phyloP scores from a whole-genome alignment of 2,888 invertebrate genomes.

The Magallana nippona region DNA sequence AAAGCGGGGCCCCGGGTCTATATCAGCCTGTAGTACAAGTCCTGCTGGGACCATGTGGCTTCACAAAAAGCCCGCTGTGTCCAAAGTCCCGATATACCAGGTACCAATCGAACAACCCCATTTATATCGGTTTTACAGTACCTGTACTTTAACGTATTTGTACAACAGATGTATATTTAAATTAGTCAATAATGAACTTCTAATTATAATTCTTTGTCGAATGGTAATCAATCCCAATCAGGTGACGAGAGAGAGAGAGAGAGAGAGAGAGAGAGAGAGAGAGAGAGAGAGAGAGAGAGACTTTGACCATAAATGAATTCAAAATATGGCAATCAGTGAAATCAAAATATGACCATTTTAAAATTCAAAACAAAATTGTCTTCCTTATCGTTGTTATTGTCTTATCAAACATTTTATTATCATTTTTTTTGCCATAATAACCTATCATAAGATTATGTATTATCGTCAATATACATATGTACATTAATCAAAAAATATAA shows the following conservation, averaged over 20 bases:
- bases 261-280: background rate
- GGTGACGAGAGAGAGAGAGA: background rate
- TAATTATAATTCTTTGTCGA: conserved; percentile 6
- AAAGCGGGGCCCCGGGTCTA: conserved; percentile 3
- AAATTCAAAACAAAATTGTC: too few species aligned
- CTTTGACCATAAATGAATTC: too few species aligned
- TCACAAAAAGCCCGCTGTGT: conserved; percentile 21
- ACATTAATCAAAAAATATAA: too few species aligned
- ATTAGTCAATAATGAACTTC: background rate
- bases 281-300: background rate
- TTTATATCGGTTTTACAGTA: background rate
- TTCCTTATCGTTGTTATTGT: too few species aligned
- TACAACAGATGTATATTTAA: conserved; percentile 22
- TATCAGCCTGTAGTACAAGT: conserved; percentile 7
- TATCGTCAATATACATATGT: too few species aligned
- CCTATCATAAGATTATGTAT: too few species aligned
- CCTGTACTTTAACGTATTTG: conserved; percentile 19
- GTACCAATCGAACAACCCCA: background rate
- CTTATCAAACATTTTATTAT: too few species aligned
- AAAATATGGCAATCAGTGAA: too few species aligned
- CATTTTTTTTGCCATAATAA: too few species aligned
- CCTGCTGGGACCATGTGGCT: conserved; percentile 10
- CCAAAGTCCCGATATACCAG: background rate
- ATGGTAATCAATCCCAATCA: background rate
- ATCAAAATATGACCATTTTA: too few species aligned